Evolutionary conservation across 1,140 invertebrate species (phyloP), one percentile per base, ranked within the genome.

Genomic region (Brachionus angularis): DNA sequence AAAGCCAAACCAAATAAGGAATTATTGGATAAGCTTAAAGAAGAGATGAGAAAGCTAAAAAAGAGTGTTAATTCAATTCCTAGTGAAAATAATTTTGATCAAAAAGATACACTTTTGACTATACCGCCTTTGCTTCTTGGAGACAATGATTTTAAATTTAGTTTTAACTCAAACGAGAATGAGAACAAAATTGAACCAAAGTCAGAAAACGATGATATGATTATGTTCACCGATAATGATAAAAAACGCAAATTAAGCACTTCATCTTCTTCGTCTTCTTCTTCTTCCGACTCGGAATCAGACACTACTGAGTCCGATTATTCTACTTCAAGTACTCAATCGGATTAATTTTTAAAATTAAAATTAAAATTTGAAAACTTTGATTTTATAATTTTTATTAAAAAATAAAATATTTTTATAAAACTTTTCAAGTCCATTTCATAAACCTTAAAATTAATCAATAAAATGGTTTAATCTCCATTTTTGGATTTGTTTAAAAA

Each of bases 1-100:
- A 86, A 90, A 8, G 93, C 94, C 82, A 88, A 89, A 77, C 93
- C 93, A 49, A 96, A 96, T 83, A 88, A 88, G 80, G 91, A 91
- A 2, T 93, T 97, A 77, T 83, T 97, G 16, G 88, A 91, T 70
- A 96, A 96, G 81, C 83, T 97, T 10, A 86, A 88, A 71, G 82
- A 87, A 67, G 93, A 96, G 84, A 93, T 97, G 91, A 77, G 82
- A 0, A 92, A 91, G 81, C 78, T 95, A 18, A 82, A 86, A 64
- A 73, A 39, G 23, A 39, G 25, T 73, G 34, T 42, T 21, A 69
- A 44, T 39, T 12, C 5, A 25, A 31, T 72, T 70, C 31, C 18
- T 23, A 14, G 36, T 21, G 18, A 5, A 14, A 1, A 2, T 62
- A 4, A 49, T 7, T n/a, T 23, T 29, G 44, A 23, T 49, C 21